Evolutionary conservation across 2,888 invertebrate genomes (phyloP).

Genomic region (Cyrtodaria siliqua): DNA sequence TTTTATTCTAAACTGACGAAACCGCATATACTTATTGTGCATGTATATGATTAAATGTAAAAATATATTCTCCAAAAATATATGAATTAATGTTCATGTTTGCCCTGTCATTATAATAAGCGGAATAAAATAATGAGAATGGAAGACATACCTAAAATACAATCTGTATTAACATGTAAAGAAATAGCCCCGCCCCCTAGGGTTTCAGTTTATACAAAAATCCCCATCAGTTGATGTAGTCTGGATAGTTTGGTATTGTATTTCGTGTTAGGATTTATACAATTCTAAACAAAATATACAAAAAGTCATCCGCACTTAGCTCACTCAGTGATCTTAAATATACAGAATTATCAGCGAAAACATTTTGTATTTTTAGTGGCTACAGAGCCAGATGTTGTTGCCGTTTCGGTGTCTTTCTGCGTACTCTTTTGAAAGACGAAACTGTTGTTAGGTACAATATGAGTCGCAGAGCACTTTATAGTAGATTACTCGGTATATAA

Average conservation of each 20-base stretch:
- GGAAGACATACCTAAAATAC: background rate
- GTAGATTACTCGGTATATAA: no score
- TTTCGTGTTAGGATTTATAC: conserved; percentile 39
- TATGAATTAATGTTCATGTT: conserved; percentile 20
- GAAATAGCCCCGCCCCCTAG: conserved; percentile 43
- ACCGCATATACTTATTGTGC: no score
- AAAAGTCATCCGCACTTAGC: conserved; percentile 31
- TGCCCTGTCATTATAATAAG: background rate
- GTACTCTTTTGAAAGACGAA: no score
- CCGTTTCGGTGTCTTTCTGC: no score
- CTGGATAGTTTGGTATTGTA: conserved; percentile 29
- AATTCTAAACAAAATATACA: conserved; percentile 47
- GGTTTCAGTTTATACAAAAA: conserved; percentile 22
- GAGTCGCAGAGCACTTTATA: no score
- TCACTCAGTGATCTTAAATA: conserved; percentile 21
- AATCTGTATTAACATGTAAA: background rate
- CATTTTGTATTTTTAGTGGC: background rate
- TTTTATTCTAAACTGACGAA: background rate
- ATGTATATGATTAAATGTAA: no score
- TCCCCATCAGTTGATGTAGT: conserved; percentile 21
- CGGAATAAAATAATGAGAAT: background rate
- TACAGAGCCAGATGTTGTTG: no score
- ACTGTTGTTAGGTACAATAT: no score
- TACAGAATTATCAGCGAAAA: conserved; percentile 29
- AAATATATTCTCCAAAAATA: background rate